Evolutionary conservation across 2,888 invertebrate species (phyloP).

Genomic region (Hirtodrosophila duncani): DNA sequence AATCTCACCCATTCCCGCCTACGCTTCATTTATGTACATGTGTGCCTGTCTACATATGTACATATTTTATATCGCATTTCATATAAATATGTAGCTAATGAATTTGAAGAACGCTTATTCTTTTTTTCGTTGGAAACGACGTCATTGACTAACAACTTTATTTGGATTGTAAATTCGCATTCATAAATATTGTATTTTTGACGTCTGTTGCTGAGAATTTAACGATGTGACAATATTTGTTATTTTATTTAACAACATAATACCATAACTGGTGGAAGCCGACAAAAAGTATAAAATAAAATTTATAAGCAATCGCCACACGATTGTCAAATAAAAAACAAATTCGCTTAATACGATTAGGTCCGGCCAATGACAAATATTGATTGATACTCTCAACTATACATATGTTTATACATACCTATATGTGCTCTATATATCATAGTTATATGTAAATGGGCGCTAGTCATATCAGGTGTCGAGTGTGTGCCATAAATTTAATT

Average conservation of each 20-base stretch:
- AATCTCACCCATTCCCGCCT: background rate
- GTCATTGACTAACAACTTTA: conserved; percentile 41
- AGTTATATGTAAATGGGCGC: conserved; percentile 22
- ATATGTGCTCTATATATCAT: background rate
- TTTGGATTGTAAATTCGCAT: conserved; percentile 47
- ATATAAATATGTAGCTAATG: too few species aligned
- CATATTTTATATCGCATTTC: too few species aligned
- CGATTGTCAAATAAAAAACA: conserved; percentile 37
- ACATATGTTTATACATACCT: conserved; percentile 1
- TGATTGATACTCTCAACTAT: conserved; percentile 32
- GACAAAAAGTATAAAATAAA: too few species aligned
- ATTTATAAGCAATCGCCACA: conserved; percentile 35
- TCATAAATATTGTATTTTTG: conserved; percentile 38
- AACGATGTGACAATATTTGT: conserved; percentile 61
- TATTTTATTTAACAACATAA: conserved; percentile 39
- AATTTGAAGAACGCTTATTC: conserved; percentile 10
- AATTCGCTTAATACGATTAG: conserved; percentile 21
- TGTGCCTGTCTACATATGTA: too few species aligned
- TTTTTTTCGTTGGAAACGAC: conserved; percentile 18
- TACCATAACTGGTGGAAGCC: conserved; percentile 15
- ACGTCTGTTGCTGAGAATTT: conserved; percentile 31
- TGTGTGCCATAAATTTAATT: conserved; percentile 38
- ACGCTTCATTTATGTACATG: background rate
- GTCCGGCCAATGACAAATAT: conserved; percentile 28
- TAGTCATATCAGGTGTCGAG: conserved; percentile 44